These are phyloP conservation scores for Sylvia atricapilla DNA, from an alignment of 2,113 vertebrate species.

Conservation along the genomic window DNA sequence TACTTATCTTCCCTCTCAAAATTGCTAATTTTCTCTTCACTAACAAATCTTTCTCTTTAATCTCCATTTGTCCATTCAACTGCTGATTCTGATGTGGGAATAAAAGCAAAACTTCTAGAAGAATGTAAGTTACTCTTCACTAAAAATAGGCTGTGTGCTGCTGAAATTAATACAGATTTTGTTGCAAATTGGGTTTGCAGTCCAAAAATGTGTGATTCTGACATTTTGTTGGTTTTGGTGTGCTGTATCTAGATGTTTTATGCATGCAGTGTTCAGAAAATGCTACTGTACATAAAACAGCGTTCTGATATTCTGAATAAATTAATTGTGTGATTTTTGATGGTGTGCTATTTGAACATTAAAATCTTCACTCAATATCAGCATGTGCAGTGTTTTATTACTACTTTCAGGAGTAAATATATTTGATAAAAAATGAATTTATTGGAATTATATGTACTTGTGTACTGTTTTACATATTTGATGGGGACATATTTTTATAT, in stretches of 20 bases:
- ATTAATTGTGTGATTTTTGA: neutral
- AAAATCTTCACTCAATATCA: neutral
- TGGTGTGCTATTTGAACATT: neutral
- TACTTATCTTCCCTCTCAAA: constrained; percentile 42
- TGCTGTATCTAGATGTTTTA: constrained; percentile 51
- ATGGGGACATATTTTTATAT: neutral
- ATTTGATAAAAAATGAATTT: neutral
- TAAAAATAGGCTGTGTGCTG: constrained; percentile 51
- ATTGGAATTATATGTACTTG: neutral
- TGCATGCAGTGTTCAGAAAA: constrained; percentile 69
- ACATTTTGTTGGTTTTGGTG: constrained; percentile 35
- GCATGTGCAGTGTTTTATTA: neutral
- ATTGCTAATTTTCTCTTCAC: constrained; percentile 64
- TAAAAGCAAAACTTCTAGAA: constrained; percentile 93
- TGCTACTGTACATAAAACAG: constrained; percentile 1
- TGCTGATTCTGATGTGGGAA: constrained; percentile 84
- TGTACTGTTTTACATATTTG: neutral
- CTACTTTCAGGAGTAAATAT: constrained; percentile 58
- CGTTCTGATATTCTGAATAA: neutral
- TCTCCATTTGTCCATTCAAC: constrained; percentile 79
- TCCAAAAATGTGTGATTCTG: constrained; percentile 59
- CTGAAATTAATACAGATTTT: constrained; percentile 50
- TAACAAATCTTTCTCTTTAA: constrained; percentile 87
- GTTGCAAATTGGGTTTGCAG: constrained; percentile 11
- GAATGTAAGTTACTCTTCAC: constrained; percentile 88